Evolutionary conservation across 2,888 invertebrate species (phyloP), one percentile per base, ranked within the genome.

Genomic region (Cyclophora albipunctata): DNA sequence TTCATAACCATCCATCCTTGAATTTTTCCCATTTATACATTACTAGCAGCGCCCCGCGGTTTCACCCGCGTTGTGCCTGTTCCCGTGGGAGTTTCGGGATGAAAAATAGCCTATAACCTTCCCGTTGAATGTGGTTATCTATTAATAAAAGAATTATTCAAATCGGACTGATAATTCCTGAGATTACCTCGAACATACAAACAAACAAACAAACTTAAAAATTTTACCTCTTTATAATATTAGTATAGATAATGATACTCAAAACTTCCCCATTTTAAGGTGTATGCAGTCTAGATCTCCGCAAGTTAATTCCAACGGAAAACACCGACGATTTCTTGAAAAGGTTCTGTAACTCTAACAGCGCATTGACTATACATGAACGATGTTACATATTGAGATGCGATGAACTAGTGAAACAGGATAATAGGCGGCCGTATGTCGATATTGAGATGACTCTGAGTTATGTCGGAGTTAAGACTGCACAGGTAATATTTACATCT

Each of bases 361-460:
- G 66, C 0, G 64, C 78, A 1, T 62, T 90, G n/a, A 76, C 80
- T 3, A 80, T 90, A 45, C 77, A 81, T 45, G 88, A 87, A 60
- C 72, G 87, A 0, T 88, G 85, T 50, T 87, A 76, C 60, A 68
- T 89, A 33, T 59, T 84, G 59, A 70, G 74, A 0, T 78, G 75
- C 47, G 77, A 74, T 6, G 76, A 68, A 1, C 55, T 20, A 0
- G 52, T 53, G 1, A 50, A 46, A 3, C 60, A 56, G 2, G 64
- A 56, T 0, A 54, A 58, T 1, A 60, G 78, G 5, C 74, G 85
- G 7, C 81, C 90, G 0, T 89, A 75, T 45, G 73, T 91, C 35
- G 89, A 91, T 54, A 70, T 91, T 0, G 88, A 90, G 62, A 73
- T 91, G 64, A 82, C 78, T 53, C 60, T 91, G 5, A 81, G 83